A percentile compares a stretch with the other conserved stretches of the same genome.
phyloP scores from a whole-genome alignment of 2,888 invertebrate species.

The Seira ritae region DNA sequence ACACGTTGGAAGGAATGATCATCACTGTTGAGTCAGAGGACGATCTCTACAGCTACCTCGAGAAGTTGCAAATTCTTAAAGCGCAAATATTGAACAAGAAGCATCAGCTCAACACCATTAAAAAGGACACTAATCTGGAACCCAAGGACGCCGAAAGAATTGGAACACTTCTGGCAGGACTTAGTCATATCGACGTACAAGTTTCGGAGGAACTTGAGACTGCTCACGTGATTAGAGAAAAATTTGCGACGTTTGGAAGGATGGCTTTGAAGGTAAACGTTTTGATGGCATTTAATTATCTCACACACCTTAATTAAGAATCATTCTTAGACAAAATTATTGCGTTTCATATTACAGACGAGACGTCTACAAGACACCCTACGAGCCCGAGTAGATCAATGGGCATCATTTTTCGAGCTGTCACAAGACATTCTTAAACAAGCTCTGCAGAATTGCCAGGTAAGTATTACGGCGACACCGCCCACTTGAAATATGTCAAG shows the following conservation, averaged over 20 bases:
- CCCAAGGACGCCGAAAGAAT: slow-evolving; percentile 87
- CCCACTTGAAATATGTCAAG: no score
- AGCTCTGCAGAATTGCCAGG: slow-evolving; percentile 84
- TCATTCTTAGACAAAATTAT: neutral
- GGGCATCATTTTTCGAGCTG: slow-evolving; percentile 73
- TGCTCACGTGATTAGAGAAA: slow-evolving; percentile 84
- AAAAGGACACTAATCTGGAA: slow-evolving; percentile 63
- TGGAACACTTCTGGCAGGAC: slow-evolving; percentile 83
- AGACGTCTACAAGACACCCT: slow-evolving; percentile 71
- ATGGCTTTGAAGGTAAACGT: slow-evolving; percentile 69
- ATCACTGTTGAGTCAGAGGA: slow-evolving; percentile 90
- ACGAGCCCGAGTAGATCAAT: slow-evolving; percentile 71
- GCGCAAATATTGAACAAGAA: slow-evolving; percentile 72
- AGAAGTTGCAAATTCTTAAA: slow-evolving; percentile 81
- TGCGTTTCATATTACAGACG: slow-evolving; percentile 53
- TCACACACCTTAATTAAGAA: no score
- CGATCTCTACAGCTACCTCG: slow-evolving; percentile 87
- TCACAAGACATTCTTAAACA: slow-evolving; percentile 83
- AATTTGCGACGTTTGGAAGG: slow-evolving; percentile 77
- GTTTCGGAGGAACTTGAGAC: slow-evolving; percentile 87
- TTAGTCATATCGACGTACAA: slow-evolving; percentile 83
- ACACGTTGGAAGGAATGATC: slow-evolving; percentile 83
- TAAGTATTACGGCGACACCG: slow-evolving; percentile 62
- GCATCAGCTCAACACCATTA: slow-evolving; percentile 71
- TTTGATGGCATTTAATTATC: neutral